Evolutionary conservation across 2,113 vertebrate genomes (phyloP).

Genomic region (Thamnaconus septentrionalis): DNA sequence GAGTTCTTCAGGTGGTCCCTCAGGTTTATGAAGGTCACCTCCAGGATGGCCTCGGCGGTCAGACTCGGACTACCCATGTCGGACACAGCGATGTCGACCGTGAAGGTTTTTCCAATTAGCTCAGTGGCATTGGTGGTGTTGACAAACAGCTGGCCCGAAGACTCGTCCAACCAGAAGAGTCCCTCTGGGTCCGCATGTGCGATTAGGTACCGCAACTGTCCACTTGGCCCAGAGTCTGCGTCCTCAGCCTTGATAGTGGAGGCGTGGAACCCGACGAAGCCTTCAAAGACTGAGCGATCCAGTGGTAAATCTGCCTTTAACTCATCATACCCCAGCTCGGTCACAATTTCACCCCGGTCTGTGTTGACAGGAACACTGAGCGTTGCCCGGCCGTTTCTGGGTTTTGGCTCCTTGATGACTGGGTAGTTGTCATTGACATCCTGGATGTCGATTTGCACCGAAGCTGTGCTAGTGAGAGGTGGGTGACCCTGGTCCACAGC

Average conservation of each 20-base stretch:
- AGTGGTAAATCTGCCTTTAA: background rate
- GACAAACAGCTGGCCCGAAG: slow-evolving; percentile 83
- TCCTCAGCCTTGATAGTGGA: slow-evolving; percentile 82
- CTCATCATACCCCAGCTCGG: slow-evolving; percentile 61
- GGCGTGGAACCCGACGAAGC: slow-evolving; percentile 64
- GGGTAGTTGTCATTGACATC: slow-evolving; percentile 90
- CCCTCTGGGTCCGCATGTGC: slow-evolving; percentile 54
- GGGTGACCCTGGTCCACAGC: slow-evolving; percentile 86
- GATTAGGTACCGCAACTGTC: slow-evolving; percentile 79
- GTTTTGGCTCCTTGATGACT: slow-evolving; percentile 74
- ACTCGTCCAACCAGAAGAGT: slow-evolving; percentile 80
- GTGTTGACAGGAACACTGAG: slow-evolving; percentile 81
- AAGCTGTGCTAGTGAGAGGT: slow-evolving; percentile 77
- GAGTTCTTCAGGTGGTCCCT: slow-evolving; percentile 83
- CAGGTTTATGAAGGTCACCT: slow-evolving; percentile 81
- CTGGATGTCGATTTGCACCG: slow-evolving; percentile 78
- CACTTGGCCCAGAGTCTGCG: slow-evolving; percentile 82
- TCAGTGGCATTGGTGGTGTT: slow-evolving; percentile 85
- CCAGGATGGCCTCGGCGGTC: slow-evolving; percentile 71
- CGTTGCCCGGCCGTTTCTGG: slow-evolving; percentile 76
- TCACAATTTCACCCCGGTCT: slow-evolving; percentile 79
- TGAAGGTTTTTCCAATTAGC: slow-evolving; percentile 78
- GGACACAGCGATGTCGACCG: slow-evolving; percentile 77
- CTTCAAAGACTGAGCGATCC: slow-evolving; percentile 34
- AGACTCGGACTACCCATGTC: slow-evolving; percentile 81